Conservation (phyloP, 2,797 vertebrate species). For the Neoniphon sammara region DNA sequence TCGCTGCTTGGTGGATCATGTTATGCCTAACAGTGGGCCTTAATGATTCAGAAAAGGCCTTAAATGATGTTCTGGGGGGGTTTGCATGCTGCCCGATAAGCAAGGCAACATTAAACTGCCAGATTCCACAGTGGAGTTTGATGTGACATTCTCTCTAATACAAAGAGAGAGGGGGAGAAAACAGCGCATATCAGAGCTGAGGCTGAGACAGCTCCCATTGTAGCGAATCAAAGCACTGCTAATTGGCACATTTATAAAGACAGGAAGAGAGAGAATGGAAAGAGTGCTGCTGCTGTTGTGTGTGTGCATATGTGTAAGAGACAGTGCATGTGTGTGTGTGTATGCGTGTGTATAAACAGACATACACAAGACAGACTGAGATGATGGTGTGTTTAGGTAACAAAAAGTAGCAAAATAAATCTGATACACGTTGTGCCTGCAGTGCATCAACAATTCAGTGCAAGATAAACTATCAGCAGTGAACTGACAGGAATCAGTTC, state of each 20-base stretch:
- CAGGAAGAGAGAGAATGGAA: constrained; percentile 31
- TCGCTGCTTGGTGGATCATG: constrained; percentile 36
- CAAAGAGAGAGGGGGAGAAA: constrained; percentile 26
- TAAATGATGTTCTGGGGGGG: constrained; percentile 23
- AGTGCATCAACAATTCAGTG: constrained; percentile 29
- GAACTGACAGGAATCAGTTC: constrained; percentile 16
- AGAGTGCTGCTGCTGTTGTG: constrained; percentile 1
- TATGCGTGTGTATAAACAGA: not conserved
- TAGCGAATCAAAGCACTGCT: constrained; percentile 49
- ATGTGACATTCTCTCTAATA: constrained; percentile 1
- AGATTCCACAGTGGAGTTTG: constrained; percentile 16
- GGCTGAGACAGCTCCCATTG: constrained; percentile 51
- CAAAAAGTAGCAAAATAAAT: constrained; percentile 44
- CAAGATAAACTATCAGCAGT: constrained; percentile 23
- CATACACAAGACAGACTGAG: constrained; percentile 18
- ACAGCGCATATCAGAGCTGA: constrained; percentile 37
- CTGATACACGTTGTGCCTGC: constrained; percentile 27
- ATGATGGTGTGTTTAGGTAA: constrained; percentile 20
- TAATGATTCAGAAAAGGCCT: constrained; percentile 11
- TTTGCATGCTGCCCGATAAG: constrained; percentile 34
- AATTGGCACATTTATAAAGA: constrained; percentile 65
- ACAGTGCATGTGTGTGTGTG: not conserved
- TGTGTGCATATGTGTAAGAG: not conserved
- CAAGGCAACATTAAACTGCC: constrained; percentile 21
- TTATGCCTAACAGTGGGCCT: not conserved